Evolutionary conservation across 2,888 invertebrate species (phyloP).

Genomic region (Apamea anceps): DNA sequence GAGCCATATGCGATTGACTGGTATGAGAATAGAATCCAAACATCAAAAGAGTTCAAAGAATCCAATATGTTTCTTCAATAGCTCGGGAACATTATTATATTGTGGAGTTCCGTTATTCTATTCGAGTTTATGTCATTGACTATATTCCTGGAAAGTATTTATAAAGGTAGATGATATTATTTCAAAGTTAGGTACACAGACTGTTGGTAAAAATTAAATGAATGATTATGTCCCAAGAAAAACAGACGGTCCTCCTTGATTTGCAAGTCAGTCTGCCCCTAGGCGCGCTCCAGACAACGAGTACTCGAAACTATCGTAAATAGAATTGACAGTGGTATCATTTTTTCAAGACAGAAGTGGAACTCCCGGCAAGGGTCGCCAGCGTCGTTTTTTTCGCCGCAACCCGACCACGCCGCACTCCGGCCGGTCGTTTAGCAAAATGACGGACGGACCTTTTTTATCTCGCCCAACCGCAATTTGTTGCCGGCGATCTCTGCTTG

Average conservation of each 20-base stretch:
- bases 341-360: slow-evolving; percentile 79
- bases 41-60: slow-evolving; percentile 56
- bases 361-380: slow-evolving; percentile 72
- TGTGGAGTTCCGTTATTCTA: slow-evolving; percentile 20
- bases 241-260: slow-evolving; percentile 10
- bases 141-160: slow-evolving; percentile 3
- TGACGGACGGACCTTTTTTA: slow-evolving; percentile 90
- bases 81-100: slow-evolving; percentile 45
- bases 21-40: slow-evolving; percentile 63
- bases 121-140: slow-evolving; percentile 1
- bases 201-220: not conserved
- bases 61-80: slow-evolving; percentile 63
- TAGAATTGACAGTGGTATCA: slow-evolving; percentile 83
- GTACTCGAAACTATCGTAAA: slow-evolving; percentile 74
- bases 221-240: slow-evolving; percentile 2
- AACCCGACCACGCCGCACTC: slow-evolving; percentile 77
- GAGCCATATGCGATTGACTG: slow-evolving; percentile 56
- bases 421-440: slow-evolving; percentile 87
- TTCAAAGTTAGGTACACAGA: not conserved
- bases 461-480: slow-evolving; percentile 89
- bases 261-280: slow-evolving; percentile 17
- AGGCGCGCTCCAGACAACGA: slow-evolving; percentile 56
- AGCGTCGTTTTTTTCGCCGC: slow-evolving; percentile 79
- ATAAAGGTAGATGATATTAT: not conserved
- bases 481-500: slow-evolving; percentile 84